Base-by-base conservation (phyloP, 92 coral and sea anemone species). In the Micromussa lordhowensis region DNA sequence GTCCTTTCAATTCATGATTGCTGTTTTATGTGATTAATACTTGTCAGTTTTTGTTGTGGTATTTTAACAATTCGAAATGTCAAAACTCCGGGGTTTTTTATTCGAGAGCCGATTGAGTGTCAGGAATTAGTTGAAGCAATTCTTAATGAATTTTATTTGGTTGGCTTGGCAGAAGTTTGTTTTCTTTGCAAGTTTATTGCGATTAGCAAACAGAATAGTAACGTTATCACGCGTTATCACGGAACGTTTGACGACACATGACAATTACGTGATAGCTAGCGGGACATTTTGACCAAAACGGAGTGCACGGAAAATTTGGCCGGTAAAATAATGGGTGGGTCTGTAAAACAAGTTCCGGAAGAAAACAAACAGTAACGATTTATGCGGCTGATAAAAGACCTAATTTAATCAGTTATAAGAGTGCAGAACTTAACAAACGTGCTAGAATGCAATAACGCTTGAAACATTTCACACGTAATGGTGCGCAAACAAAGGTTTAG, bases 401-500 rank as follows among this genome's bases (percentile, higher is more conserved):
- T 1, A 53, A 22, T 69, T 51, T 51, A 71, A 70, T 53, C 38
- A 71, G 18, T 51, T 31, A 5, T 32, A 15, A 3, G 68, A 72
- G 59, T 3, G 21, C 35, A 72, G 53, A 74, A 13, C 72, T 74
- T 35, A 75, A 80, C 53, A 84, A 83, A 84, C 69, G 44, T 38
- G 15, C 76, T 48, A 40, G 53, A 53, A 8, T 31, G 51, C 31
- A 49, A 71, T 29, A 48, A 34, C 35, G 54, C 35, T 12, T 36
- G 32, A 30, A 71, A 51, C 88, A 35, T 75, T 85, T 85, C 36
- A 59, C 81, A 55, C 63, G 17, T 36, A 58, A 86, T 78, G 14
- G 89, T 77, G n/a, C 68, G 83, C 32, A 76, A 86, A 76, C 83
- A 86, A 68, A 21, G 48, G n/a, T 49, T 28, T 21, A 49, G 89